Conservation (phyloP, 2,888 invertebrate genomes). For the Antheraea yamamai region DNA sequence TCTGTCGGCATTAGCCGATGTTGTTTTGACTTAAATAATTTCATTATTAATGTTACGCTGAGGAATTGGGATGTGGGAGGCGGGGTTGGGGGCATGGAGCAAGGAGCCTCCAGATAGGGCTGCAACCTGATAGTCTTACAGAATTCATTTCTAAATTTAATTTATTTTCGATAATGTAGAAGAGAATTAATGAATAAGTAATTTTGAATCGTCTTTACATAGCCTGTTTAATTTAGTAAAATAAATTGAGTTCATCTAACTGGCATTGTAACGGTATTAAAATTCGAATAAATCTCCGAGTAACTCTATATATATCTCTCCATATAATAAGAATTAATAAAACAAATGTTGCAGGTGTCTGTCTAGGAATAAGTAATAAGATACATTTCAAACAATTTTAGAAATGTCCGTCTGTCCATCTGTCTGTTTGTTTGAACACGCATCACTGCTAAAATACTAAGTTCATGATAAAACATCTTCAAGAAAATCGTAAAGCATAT, state of each 20-base stretch:
- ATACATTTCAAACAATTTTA: too few species aligned
- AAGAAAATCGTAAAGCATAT: too few species aligned
- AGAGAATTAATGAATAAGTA: neutral
- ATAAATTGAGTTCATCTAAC: neutral
- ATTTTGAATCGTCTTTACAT: neutral
- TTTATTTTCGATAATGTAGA: neutral
- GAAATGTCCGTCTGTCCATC: too few species aligned
- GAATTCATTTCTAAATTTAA: neutral
- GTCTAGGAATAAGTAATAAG: too few species aligned
- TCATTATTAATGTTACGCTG: slow-evolving; percentile 11
- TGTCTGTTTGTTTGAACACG: too few species aligned
- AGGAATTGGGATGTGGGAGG: neutral
- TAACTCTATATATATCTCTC: neutral
- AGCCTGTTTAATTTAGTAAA: neutral
- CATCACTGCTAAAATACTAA: too few species aligned
- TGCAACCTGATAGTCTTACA: neutral
- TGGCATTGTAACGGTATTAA: too few species aligned
- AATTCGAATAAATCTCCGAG: neutral
- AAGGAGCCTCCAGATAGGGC: neutral
- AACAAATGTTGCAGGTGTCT: too few species aligned
- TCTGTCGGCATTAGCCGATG: slow-evolving; percentile 8
- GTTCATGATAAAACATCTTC: too few species aligned
- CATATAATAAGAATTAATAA: too few species aligned
- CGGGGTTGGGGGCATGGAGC: neutral
- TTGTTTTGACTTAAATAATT: slow-evolving; percentile 15